These are phyloP conservation scores for Mimachlamys varia DNA, from an alignment of 2,888 invertebrate species.

Conservation along the genomic window DNA sequence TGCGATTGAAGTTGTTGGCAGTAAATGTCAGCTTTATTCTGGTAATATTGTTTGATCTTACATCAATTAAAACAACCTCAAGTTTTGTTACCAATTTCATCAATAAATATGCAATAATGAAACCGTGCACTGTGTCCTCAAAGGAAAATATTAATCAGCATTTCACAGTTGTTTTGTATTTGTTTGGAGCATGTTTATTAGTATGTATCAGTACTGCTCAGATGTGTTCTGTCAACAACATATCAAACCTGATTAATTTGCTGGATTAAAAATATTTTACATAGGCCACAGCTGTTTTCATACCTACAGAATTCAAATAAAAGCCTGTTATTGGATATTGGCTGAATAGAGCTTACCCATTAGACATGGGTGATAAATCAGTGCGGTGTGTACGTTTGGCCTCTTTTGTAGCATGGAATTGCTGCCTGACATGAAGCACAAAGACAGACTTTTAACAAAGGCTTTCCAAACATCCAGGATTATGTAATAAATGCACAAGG, in stretches of 20 bases:
- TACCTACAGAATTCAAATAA: background rate
- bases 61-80: too few species aligned
- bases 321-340: background rate
- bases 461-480: background rate
- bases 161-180: too few species aligned
- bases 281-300: background rate
- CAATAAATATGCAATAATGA: too few species aligned
- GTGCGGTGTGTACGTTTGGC: background rate
- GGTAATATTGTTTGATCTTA: too few species aligned
- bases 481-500: slow-evolving; percentile 30
- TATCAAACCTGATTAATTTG: background rate
- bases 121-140: too few species aligned
- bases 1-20: too few species aligned
- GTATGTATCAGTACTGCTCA: background rate
- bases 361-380: background rate
- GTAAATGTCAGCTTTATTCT: too few species aligned
- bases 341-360: background rate
- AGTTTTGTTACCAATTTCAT: too few species aligned
- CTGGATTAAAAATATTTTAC: background rate
- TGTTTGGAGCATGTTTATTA: too few species aligned
- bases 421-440: background rate
- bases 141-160: too few species aligned
- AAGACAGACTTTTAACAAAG: slow-evolving; percentile 13
- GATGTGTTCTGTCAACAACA: background rate
- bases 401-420: background rate